These are phyloP conservation scores for Drosophila ficusphila DNA, from an alignment of 1,140 invertebrate genomes.

Conservation along the genomic window DNA sequence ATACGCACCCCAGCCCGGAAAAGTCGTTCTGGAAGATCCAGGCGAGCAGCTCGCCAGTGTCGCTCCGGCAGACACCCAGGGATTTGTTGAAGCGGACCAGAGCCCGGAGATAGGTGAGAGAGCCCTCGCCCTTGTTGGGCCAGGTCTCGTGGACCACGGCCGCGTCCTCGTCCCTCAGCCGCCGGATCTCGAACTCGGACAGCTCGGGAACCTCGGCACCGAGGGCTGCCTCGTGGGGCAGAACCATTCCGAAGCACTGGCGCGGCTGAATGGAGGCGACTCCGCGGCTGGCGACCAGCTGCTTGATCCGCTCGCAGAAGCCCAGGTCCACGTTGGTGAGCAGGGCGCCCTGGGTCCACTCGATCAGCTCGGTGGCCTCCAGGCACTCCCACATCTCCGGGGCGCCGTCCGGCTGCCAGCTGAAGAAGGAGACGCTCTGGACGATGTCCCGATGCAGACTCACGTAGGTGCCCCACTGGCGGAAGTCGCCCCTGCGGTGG, in stretches of 20 bases:
- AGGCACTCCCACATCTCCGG: slow-evolving; percentile 64
- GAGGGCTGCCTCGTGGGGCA: slow-evolving; percentile 29
- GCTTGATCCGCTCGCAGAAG: slow-evolving; percentile 47
- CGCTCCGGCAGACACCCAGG: slow-evolving; percentile 55
- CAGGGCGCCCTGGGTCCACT: slow-evolving; percentile 66
- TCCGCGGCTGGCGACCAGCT: slow-evolving; percentile 32
- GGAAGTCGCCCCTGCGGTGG: slow-evolving; percentile 56
- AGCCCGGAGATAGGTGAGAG: slow-evolving; percentile 58
- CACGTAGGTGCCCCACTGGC: slow-evolving; percentile 68
- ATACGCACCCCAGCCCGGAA: slow-evolving; percentile 61
- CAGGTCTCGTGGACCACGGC: slow-evolving; percentile 54
- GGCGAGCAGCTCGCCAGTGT: slow-evolving; percentile 57
- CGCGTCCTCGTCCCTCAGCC: slow-evolving; percentile 51
- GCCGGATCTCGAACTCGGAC: slow-evolving; percentile 57
- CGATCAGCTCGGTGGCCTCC: slow-evolving; percentile 57
- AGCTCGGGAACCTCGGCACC: slow-evolving; percentile 41
- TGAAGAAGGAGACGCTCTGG: slow-evolving; percentile 73
- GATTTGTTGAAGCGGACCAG: slow-evolving; percentile 59
- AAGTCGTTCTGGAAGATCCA: slow-evolving; percentile 82
- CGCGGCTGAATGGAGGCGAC: slow-evolving; percentile 45
- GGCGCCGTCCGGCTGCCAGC: slow-evolving; percentile 52
- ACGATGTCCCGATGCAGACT: slow-evolving; percentile 71
- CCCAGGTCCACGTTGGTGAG: slow-evolving; percentile 64
- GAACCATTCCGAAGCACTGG: slow-evolving; percentile 56
- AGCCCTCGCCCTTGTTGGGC: slow-evolving; percentile 77